Evolutionary conservation across 2,113 vertebrate species (phyloP).

Genomic region (Genyomyrus donnyi): DNA sequence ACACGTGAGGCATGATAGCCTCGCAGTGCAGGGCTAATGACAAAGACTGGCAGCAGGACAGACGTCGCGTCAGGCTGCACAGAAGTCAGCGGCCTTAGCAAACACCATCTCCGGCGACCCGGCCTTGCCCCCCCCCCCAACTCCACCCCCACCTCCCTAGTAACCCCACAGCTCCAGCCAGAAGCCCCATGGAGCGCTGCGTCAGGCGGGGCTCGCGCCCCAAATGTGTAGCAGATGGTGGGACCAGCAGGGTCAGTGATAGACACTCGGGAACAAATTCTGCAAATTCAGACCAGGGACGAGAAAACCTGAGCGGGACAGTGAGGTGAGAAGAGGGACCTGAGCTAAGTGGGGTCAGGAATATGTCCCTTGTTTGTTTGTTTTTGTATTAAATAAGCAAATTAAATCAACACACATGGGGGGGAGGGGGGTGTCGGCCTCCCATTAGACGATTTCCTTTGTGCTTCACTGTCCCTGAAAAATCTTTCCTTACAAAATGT

Average conservation of each 20-base stretch:
- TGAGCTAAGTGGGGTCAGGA: constrained; percentile 25
- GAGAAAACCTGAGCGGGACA: constrained; percentile 6
- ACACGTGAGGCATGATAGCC: not conserved
- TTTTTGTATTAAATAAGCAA: not conserved
- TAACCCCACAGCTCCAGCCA: not conserved
- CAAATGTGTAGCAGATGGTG: constrained; percentile 32
- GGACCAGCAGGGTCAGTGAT: constrained; percentile 26
- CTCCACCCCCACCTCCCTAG: not conserved
- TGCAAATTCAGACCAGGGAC: constrained; percentile 34
- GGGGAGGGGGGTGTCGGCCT: not conserved
- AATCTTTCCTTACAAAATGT: not conserved
- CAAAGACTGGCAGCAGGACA: not conserved
- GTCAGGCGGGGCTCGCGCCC: constrained; percentile 15
- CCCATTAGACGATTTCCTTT: not conserved
- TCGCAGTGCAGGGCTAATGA: not conserved
- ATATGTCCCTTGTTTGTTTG: constrained; percentile 3
- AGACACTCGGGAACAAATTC: constrained; percentile 35
- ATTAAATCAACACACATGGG: not conserved
- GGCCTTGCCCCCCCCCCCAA: not conserved
- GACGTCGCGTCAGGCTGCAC: not conserved
- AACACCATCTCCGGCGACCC: not conserved
- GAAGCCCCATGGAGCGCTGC: not conserved
- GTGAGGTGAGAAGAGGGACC: not conserved
- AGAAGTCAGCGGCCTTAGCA: not conserved
- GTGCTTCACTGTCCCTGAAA: not conserved